Evolutionary conservation across 2,797 vertebrate species (phyloP), one percentile per base, ranked within the genome.

Genomic region (Takifugu rubripes): DNA sequence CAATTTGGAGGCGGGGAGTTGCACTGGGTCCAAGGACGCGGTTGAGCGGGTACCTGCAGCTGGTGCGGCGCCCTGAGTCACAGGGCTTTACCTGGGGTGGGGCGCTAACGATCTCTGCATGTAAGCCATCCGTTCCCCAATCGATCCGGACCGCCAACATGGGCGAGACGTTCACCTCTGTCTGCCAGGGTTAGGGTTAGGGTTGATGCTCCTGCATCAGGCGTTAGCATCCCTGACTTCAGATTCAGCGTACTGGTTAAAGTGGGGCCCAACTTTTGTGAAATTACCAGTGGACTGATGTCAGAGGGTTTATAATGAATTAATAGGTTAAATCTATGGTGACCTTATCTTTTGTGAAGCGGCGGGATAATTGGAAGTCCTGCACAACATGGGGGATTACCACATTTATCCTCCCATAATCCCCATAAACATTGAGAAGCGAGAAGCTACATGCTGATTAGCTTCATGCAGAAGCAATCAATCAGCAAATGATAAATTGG

Each of bases 61-160:
- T 61, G 49, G 43, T 57, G 56, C 61, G 54, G 60, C 54, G 70
- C 42, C 5, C 60, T 64, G 77, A 82, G 64, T 82, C 79, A 54
- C 16, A 17, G 43, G 2, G 43, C 17, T 45, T 45, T 17, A 45
- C 66, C 58, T 56, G 74, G 82, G 86, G 85, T 77, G 82, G 79
- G 84, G 84, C 70, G 79, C 70, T 89, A 89, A 84, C 61, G 90
- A 91, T 91, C 63, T 68, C 81, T 83, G 77, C 76, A 67, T 82
- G 90, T 89, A 92, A 91, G 79, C 74, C 86, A 92, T 92, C 90
- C 79, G 84, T 84, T 84, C 83, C 9, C 65, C 75, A 82, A 92
- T 92, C 82, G 91, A 92, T 92, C 79, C 74, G 70, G 82, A 83
- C 84, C 89, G 89, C 92, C 91, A 90, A 89, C 90, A 89, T 78